A percentile compares a stretch with the other conserved stretches of the same genome.
These are phyloP conservation scores for Eutolmus rufibarbis DNA, from an alignment of 2,888 invertebrate genomes.

Conservation along the genomic window DNA sequence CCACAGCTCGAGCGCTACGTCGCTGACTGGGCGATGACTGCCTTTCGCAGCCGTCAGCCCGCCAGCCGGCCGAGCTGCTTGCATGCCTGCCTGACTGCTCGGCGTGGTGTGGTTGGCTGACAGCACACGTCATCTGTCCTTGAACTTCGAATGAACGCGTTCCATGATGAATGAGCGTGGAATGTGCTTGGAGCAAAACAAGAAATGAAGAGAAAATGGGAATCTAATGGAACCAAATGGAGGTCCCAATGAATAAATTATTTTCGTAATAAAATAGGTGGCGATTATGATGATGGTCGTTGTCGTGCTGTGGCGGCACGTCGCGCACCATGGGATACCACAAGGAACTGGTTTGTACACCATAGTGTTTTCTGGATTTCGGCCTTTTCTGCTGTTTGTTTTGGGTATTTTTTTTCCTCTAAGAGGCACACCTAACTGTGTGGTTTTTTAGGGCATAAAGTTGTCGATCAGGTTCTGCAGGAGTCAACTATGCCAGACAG, in stretches of 20 bases:
- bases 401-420: background rate
- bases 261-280: conserved; percentile 11
- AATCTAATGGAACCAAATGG: background rate
- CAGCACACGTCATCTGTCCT: conserved; percentile 51
- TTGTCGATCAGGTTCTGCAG: background rate
- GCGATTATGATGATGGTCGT: background rate
- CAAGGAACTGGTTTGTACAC: background rate
- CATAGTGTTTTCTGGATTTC: background rate
- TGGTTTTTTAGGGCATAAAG: background rate
- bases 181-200: background rate
- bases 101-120: background rate
- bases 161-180: conserved; percentile 37
- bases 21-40: background rate
- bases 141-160: conserved; percentile 51
- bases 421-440: background rate
- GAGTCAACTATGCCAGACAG: background rate
- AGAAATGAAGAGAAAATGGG: background rate
- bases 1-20: background rate
- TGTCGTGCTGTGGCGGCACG: background rate
- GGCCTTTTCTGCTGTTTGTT: background rate
- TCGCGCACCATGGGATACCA: background rate
- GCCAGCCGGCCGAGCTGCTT: background rate
- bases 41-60: background rate
- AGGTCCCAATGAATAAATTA: background rate
- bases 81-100: background rate